phyloP scores from a whole-genome alignment of 2,888 invertebrate species.

The Elmis aenea region DNA sequence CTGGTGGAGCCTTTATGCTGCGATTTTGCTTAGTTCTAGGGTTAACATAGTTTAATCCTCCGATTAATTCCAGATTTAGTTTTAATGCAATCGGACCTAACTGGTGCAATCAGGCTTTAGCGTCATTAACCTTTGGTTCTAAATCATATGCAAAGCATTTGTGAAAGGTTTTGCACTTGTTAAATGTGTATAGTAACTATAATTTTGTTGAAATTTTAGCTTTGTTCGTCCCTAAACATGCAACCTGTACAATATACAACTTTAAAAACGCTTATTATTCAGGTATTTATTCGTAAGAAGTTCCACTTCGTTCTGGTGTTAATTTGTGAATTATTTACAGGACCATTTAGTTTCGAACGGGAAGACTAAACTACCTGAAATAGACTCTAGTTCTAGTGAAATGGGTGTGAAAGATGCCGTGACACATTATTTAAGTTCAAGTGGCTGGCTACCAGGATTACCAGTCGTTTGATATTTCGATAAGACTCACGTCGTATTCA shows the following conservation, averaged over 20 bases:
- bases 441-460: conserved; percentile 40
- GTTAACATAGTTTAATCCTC: no score
- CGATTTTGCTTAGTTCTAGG: no score
- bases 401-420: conserved; percentile 37
- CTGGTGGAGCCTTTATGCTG: no score
- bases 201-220: conserved; percentile 45
- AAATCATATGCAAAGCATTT: neutral
- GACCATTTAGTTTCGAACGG: conserved; percentile 36
- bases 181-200: no score
- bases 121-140: no score
- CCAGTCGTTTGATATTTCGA: conserved; percentile 27
- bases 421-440: conserved; percentile 38
- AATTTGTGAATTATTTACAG: conserved; percentile 25
- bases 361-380: conserved; percentile 27
- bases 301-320: neutral
- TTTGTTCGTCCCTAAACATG: conserved; percentile 72
- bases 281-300: conserved; percentile 42
- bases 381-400: conserved; percentile 27
- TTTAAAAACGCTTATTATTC: conserved; percentile 78
- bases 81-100: no score
- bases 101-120: no score
- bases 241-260: conserved; percentile 85
- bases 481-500: no score
- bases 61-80: no score
- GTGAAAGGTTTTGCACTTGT: neutral